Evolutionary conservation across 2,888 invertebrate species (phyloP).

Genomic region (Nowickia ferox): DNA sequence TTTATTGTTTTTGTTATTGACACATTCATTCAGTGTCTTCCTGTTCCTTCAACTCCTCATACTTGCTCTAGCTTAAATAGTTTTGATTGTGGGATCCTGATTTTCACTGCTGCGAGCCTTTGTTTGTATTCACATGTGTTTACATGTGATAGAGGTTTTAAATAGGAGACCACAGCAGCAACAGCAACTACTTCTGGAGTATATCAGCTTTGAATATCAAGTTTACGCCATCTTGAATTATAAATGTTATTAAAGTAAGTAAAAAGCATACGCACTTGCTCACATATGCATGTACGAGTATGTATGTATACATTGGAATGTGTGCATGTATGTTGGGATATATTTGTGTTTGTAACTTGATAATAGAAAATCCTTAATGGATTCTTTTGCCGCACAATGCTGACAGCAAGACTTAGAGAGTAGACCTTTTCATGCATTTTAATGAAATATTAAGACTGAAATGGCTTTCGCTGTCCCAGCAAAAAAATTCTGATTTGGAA

Average conservation of each 20-base stretch:
- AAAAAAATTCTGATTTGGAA: no score
- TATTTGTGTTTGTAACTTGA: not conserved
- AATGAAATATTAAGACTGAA: no score
- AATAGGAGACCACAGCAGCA: constrained; percentile 36
- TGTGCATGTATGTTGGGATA: not conserved
- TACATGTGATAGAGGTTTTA: constrained; percentile 21
- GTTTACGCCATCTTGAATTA: constrained; percentile 44
- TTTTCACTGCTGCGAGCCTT: not conserved
- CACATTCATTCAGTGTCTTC: not conserved
- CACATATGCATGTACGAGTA: not conserved
- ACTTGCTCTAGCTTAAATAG: no score
- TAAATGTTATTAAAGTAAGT: constrained; percentile 23
- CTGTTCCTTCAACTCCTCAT: not conserved
- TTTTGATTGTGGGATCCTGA: not conserved
- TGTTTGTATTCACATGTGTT: not conserved
- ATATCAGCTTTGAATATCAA: constrained; percentile 33
- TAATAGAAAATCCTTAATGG: not conserved
- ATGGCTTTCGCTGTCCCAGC: no score
- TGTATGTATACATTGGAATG: not conserved
- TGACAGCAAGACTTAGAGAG: no score
- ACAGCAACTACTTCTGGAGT: not conserved
- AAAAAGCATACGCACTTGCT: not conserved
- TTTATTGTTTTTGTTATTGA: constrained; percentile 42
- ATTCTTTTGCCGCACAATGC: no score
- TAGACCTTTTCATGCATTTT: no score